Evolutionary conservation across 2,113 vertebrate genomes (phyloP).

Genomic region (Vidua macroura): DNA sequence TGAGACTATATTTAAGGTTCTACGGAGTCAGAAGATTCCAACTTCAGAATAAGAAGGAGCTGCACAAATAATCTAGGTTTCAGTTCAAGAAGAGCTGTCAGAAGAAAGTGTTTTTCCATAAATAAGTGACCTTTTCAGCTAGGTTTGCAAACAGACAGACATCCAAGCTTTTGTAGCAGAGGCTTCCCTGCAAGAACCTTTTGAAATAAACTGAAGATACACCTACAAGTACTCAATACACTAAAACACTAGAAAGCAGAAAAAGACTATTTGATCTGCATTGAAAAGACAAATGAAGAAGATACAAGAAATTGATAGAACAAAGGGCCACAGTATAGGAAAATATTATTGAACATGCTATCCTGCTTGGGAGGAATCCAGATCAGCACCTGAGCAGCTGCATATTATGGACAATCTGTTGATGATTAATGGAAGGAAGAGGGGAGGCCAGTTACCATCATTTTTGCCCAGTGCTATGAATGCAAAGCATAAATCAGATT

Average conservation of each 20-base stretch:
- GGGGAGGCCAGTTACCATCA: not conserved
- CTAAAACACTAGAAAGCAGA: not conserved
- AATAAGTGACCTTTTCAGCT: not conserved
- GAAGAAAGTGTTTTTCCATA: not conserved
- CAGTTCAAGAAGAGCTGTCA: not conserved
- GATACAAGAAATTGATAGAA: not conserved
- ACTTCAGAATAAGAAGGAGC: not conserved
- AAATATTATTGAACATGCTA: not conserved
- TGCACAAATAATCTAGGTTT: not conserved
- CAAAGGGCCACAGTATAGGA: not conserved
- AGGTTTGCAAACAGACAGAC: not conserved
- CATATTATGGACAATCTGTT: constrained; percentile 35
- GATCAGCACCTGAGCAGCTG: constrained; percentile 24
- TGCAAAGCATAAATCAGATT: constrained; percentile 1
- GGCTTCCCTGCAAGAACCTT: not conserved
- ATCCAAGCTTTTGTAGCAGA: not conserved
- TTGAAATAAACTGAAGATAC: not conserved
- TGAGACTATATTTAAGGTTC: not conserved
- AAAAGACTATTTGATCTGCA: not conserved
- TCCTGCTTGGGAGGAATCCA: constrained; percentile 27
- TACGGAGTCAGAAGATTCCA: not conserved
- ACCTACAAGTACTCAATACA: not conserved
- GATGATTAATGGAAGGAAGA: constrained; percentile 29
- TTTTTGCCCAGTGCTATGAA: not conserved
- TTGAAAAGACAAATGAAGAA: constrained; percentile 20